These are phyloP conservation scores for Coryphaenoides rupestris DNA, from an alignment of 2,113 vertebrate genomes.

Conservation along the genomic window DNA sequence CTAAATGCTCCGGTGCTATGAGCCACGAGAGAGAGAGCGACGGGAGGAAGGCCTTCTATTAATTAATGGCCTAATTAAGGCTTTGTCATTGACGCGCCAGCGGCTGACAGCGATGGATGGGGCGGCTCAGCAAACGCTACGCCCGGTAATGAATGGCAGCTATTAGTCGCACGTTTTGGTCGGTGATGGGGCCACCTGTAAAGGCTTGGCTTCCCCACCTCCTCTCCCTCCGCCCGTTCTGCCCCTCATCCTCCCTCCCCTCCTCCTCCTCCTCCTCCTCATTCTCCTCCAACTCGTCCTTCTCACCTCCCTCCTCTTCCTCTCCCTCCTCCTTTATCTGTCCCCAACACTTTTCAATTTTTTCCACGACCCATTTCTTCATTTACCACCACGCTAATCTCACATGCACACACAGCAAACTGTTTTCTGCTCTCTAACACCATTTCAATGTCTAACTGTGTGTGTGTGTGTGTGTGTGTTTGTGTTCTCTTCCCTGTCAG, in stretches of 20 bases:
- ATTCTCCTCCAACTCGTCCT: slow-evolving; percentile 23
- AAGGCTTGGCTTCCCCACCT: slow-evolving; percentile 71
- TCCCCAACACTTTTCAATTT: slow-evolving; percentile 49
- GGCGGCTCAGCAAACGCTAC: slow-evolving; percentile 79
- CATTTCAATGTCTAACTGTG: background rate
- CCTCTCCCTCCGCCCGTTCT: slow-evolving; percentile 32
- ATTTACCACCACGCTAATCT: slow-evolving; percentile 54
- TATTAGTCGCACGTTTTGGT: slow-evolving; percentile 90
- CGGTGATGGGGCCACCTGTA: slow-evolving; percentile 87
- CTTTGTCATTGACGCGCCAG: slow-evolving; percentile 97
- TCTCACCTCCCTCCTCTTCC: slow-evolving; percentile 18
- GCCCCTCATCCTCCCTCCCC: slow-evolving; percentile 26
- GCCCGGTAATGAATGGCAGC: slow-evolving; percentile 93
- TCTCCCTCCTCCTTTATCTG: slow-evolving; percentile 47
- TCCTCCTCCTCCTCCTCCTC: slow-evolving; percentile 32
- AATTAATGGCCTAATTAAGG: slow-evolving; percentile 99
- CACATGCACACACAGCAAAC: slow-evolving; percentile 30
- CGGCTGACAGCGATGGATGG: slow-evolving; percentile 94
- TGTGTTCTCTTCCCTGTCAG: background rate
- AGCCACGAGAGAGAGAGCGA: slow-evolving; percentile 80
- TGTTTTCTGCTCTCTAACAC: slow-evolving; percentile 13
- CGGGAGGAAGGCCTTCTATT: slow-evolving; percentile 87
- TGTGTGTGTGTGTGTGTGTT: background rate
- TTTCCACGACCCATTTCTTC: slow-evolving; percentile 50
- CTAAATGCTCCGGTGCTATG: slow-evolving; percentile 55